These are phyloP conservation scores for Echinometra lucunter DNA, from an alignment of 53 echinoderm and acorn worm genomes.

Conservation along the genomic window DNA sequence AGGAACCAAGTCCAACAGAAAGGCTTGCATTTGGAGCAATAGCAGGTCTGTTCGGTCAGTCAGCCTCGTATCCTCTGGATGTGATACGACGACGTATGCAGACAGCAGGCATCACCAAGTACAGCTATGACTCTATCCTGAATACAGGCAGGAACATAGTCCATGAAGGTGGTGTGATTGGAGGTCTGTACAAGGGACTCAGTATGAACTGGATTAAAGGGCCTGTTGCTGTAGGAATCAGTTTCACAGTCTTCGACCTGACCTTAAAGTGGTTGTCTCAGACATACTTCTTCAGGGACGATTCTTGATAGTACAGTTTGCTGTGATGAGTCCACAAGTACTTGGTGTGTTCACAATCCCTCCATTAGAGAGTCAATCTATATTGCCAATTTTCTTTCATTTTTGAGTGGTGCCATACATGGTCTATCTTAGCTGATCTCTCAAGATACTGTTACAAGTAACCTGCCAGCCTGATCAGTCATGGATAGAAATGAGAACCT, in stretches of 20 bases:
- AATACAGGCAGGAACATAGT: conserved; percentile 87
- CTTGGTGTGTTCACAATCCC: background rate
- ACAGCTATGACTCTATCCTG: conserved; percentile 86
- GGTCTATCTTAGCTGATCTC: background rate
- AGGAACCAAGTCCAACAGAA: conserved; percentile 81
- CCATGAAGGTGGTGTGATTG: conserved; percentile 83
- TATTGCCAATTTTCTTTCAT: background rate
- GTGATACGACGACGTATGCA: conserved; percentile 99
- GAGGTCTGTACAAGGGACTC: conserved; percentile 95
- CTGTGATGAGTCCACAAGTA: background rate
- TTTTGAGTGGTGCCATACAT: background rate
- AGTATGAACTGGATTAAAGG: conserved; percentile 99
- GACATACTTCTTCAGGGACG: conserved; percentile 60
- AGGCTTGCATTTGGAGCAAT: conserved; percentile 92
- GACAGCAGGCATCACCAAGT: conserved; percentile 95
- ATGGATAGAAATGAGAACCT: background rate
- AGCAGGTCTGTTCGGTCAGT: conserved; percentile 95
- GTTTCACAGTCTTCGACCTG: conserved; percentile 95
- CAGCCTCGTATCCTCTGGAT: conserved; percentile 95
- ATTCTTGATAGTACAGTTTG: background rate
- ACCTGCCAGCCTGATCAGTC: background rate
- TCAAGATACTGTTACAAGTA: background rate
- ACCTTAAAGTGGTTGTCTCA: conserved; percentile 73
- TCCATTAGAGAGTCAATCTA: background rate
- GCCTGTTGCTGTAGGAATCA: conserved; percentile 94